Evolutionary conservation across 2,113 vertebrate genomes (phyloP).

Genomic region (Paradisaea rubra): DNA sequence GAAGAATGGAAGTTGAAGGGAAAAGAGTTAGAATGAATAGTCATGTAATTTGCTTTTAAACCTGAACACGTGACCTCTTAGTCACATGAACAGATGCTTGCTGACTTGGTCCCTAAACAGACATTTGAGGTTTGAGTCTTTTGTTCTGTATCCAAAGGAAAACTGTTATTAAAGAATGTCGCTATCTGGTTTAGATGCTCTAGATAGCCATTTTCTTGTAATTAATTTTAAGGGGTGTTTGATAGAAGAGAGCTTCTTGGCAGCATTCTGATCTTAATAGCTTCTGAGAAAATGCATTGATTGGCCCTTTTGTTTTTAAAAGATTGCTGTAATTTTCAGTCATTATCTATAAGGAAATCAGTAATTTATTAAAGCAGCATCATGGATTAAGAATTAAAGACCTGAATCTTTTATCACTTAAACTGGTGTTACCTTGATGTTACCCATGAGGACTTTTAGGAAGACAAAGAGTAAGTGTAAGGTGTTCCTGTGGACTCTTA

Average conservation of each 20-base stretch:
- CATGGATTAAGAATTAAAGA: conserved; percentile 39
- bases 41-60: neutral
- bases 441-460: neutral
- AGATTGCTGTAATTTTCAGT: conserved; percentile 32
- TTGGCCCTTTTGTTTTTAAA: conserved; percentile 17
- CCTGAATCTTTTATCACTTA: neutral
- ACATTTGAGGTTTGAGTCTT: neutral
- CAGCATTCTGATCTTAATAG: conserved; percentile 27
- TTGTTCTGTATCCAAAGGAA: neutral
- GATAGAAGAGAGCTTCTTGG: conserved; percentile 20
- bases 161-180: neutral
- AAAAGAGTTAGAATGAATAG: neutral
- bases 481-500: neutral
- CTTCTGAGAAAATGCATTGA: conserved; percentile 49
- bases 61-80: neutral
- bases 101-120: neutral
- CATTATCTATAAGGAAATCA: conserved; percentile 4
- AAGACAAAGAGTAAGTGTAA: neutral
- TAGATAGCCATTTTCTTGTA: neutral
- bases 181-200: neutral
- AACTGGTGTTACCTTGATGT: neutral
- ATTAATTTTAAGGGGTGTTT: conserved; percentile 25
- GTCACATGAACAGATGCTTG: neutral
- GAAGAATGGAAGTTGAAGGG: neutral
- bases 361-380: conserved; percentile 36